Percentiles rank a stretch among this genome's conserved stretches.
phyloP scores from a whole-genome alignment of 2,888 invertebrate genomes.

The Ochropleura leucogaster region DNA sequence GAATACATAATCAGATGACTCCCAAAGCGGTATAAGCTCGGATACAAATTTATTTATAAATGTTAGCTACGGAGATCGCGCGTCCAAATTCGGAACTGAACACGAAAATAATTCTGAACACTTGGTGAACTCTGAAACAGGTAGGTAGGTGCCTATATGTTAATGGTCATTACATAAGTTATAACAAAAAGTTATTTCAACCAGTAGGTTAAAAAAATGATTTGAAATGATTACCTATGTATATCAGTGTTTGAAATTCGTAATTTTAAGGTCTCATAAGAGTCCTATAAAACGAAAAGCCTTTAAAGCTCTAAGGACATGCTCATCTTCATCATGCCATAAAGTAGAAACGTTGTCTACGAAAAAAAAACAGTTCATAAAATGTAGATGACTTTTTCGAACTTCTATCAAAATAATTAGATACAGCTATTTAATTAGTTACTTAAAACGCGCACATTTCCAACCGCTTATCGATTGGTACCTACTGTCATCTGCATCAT shows the following conservation, averaged over 20 bases:
- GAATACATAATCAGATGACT: conserved; percentile 28
- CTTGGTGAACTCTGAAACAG: conserved; percentile 21
- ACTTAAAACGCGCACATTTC: not conserved
- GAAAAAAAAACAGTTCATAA: not conserved
- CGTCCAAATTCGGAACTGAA: conserved; percentile 40
- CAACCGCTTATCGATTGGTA: not conserved
- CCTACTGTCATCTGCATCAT: not conserved
- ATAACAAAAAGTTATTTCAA: not conserved
- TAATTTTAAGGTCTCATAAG: not conserved
- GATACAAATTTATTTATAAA: conserved; percentile 75
- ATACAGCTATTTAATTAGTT: not conserved
- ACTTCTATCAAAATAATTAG: not conserved
- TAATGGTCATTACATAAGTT: not conserved
- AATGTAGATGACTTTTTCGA: not conserved
- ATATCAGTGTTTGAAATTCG: not conserved
- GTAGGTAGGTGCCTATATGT: not conserved
- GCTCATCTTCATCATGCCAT: not conserved
- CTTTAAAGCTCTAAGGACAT: not conserved
- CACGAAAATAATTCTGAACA: conserved; percentile 53
- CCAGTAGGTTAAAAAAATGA: not conserved
- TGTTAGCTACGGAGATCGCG: conserved; percentile 57
- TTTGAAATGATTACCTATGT: not conserved
- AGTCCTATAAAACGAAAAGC: not conserved
- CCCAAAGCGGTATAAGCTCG: conserved; percentile 71
- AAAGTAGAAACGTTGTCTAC: not conserved